A percentile compares a stretch with the other conserved stretches of the same genome.
Evolutionary conservation across 2,888 invertebrate species (phyloP).

Genomic region (Pycnomerus fuliginosus): DNA sequence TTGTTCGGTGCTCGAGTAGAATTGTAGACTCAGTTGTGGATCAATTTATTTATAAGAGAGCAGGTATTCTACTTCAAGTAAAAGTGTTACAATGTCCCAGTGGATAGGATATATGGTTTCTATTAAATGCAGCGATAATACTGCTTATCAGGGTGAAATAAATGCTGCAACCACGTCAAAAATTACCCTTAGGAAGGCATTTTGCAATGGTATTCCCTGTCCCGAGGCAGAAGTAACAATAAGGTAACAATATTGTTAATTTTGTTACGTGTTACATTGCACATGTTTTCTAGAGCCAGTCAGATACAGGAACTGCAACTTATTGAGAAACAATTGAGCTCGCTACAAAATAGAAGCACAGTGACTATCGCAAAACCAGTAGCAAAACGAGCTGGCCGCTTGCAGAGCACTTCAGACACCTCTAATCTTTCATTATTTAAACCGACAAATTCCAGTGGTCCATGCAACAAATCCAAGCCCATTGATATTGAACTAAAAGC

Average conservation of each 20-base stretch:
- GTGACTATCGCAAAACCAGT: constrained; percentile 59
- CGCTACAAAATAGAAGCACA: constrained; percentile 50
- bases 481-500: constrained; percentile 45
- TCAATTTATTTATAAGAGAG: too few relatives aligned
- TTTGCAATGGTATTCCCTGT: constrained; percentile 75
- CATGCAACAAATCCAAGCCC: constrained; percentile 48
- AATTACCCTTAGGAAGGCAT: constrained; percentile 76
- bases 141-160: constrained; percentile 82
- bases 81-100: constrained; percentile 62
- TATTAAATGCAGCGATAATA: constrained; percentile 73
- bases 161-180: constrained; percentile 68
- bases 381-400: constrained; percentile 55
- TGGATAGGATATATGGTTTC: constrained; percentile 83
- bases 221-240: constrained; percentile 58
- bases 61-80: too few relatives aligned
- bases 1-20: too few relatives aligned
- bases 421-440: constrained; percentile 51
- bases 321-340: constrained; percentile 62
- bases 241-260: constrained; percentile 53
- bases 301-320: constrained; percentile 77
- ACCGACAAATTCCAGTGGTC: constrained; percentile 38
- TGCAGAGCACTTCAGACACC: constrained; percentile 51
- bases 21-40: too few relatives aligned
- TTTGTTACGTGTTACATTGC: constrained; percentile 2
- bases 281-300: constrained; percentile 59